Evolutionary conservation across 2,113 vertebrate species (phyloP).

Genomic region (Cebus imitator): DNA sequence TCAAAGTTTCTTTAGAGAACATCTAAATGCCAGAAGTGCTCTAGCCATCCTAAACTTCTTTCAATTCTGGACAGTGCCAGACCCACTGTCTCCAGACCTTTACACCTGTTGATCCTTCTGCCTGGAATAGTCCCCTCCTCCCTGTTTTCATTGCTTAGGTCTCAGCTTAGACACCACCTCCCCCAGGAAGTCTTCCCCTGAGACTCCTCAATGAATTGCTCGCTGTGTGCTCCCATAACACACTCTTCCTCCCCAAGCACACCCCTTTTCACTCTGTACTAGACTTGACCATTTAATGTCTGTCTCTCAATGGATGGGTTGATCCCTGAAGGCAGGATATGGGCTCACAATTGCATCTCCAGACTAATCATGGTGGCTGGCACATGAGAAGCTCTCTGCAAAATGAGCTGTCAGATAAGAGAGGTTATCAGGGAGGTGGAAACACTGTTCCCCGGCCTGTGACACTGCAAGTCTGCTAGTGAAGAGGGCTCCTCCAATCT

Average conservation of each 20-base stretch:
- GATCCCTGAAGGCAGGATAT: fast-evolving
- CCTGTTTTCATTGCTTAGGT: not conserved
- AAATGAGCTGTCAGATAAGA: not conserved
- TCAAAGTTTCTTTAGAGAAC: not conserved
- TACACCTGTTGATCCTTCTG: not conserved
- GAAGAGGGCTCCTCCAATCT: not conserved
- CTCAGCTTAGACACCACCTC: not conserved
- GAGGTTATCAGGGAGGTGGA: not conserved
- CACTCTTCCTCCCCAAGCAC: not conserved
- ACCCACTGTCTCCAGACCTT: not conserved
- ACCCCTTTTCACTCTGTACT: not conserved
- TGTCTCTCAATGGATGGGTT: not conserved
- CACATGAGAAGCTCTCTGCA: not conserved
- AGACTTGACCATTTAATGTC: not conserved
- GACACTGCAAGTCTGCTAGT: not conserved
- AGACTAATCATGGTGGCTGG: not conserved
- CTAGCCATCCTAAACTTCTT: not conserved
- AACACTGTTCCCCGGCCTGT: not conserved
- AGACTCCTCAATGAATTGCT: too few species aligned
- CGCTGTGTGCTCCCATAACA: not conserved
- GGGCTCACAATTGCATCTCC: not conserved
- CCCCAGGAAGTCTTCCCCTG: not conserved
- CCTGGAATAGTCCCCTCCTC: not conserved
- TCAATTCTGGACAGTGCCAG: not conserved
- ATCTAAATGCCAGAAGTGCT: not conserved